Evolutionary conservation across 2,113 vertebrate species (phyloP).

Genomic region (Motacilla alba): DNA sequence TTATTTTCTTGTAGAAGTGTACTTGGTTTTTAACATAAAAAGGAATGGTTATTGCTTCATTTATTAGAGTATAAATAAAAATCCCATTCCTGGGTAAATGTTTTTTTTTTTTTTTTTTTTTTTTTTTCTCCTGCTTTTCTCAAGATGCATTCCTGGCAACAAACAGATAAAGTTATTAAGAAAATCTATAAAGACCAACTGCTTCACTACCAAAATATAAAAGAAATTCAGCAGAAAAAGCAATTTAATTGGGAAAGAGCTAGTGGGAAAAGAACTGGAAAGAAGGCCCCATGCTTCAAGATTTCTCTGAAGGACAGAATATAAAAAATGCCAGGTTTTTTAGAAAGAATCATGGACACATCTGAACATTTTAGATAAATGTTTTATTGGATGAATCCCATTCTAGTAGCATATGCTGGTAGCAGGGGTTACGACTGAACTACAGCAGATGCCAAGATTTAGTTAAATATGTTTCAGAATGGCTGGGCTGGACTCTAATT

Average conservation of each 20-base stretch:
- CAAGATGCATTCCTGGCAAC: neutral
- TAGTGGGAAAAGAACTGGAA: neutral
- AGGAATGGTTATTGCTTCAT: neutral
- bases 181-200: neutral
- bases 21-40: neutral
- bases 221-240: neutral
- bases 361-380: constrained; percentile 21
- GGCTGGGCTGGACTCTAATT: neutral
- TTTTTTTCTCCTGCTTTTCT: neutral
- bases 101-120: neutral
- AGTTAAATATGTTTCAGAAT: constrained; percentile 12
- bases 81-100: neutral
- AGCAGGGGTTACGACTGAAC: neutral
- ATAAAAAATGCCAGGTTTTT: neutral
- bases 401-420: neutral
- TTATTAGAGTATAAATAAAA: neutral
- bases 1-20: neutral
- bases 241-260: neutral
- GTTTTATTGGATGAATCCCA: constrained; percentile 2
- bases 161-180: constrained; percentile 23
- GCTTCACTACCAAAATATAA: neutral
- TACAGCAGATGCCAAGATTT: neutral
- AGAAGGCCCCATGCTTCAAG: neutral
- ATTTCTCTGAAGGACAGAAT: neutral
- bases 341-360: neutral